A percentile compares a stretch with the other conserved stretches of the same genome.
Conservation (phyloP, 2,113 vertebrate genomes). For the Antigone vipio region DNA sequence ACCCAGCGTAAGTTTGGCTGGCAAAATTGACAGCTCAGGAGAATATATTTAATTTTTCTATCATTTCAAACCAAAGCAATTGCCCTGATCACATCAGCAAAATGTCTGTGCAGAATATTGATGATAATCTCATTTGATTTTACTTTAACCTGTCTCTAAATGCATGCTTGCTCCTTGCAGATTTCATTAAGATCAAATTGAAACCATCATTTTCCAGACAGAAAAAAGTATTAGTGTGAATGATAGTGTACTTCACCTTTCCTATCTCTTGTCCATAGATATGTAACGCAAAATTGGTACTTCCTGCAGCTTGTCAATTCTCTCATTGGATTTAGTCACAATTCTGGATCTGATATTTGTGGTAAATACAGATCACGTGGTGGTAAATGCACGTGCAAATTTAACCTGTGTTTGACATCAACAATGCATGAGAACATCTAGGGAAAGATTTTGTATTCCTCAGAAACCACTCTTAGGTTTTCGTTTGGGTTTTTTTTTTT, state of each 20-base stretch:
- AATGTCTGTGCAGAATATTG: neutral
- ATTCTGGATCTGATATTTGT: neutral
- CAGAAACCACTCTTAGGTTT: neutral
- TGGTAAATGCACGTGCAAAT: neutral
- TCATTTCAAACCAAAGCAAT: neutral
- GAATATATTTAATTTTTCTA: neutral
- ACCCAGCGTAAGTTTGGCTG: accelerated
- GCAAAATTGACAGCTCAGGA: neutral
- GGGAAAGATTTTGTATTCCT: neutral
- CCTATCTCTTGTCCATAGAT: neutral
- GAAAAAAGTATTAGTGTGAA: neutral
- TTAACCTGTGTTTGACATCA: neutral
- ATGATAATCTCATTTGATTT: neutral
- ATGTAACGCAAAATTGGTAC: neutral
- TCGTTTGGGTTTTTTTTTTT: neutral
- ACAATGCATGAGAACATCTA: neutral
- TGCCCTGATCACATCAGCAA: neutral
- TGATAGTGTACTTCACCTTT: neutral
- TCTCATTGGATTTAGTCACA: neutral
- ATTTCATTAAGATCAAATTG: neutral
- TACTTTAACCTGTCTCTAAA: neutral
- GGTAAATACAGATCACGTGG: neutral
- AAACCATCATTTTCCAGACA: neutral
- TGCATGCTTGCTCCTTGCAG: neutral
- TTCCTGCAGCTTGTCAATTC: neutral